Evolutionary conservation across 2,888 invertebrate genomes (phyloP), one percentile per base, ranked within the genome.

Genomic region (Emmelina monodactyla): DNA sequence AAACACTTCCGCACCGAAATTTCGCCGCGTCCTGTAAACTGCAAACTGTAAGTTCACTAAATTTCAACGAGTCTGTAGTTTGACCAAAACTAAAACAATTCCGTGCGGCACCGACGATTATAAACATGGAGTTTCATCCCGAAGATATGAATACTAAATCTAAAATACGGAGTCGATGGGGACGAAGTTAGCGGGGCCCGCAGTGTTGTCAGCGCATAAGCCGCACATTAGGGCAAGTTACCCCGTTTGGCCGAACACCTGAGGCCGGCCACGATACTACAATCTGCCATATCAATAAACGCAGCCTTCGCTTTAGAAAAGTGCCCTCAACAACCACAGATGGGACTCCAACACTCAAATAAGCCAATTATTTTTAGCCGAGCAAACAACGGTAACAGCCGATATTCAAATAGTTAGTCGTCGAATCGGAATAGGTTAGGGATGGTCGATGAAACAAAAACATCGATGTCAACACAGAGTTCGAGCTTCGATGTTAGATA

Each of bases 221-320:
- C 73, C 71, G 61, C 65, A 75, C 70, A 78, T 76, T 76, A 73
- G 69, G 51, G 58, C 68, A 78, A 73, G 71, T 78, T 76, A 69
- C 61, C 62, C 67, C 65, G 71, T 70, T 70, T 62, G 58, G 56
- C 59, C 59, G 50, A 9, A 57, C 75, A 75, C 76, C 75, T 75
- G 75, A 59, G 25, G 3, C n/a, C 11, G 6, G 25, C 25, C 25
- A n/a, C n/a, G n/a, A n/a, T n/a, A n/a, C 6, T 7, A 25, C 25
- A 25, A 25, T 25, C 11, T 25, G 9, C 5, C 19, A 11, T 7
- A 25, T 25, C 25, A 25, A 25, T 25, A 25, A 25, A 25, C 25
- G 25, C 6, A 11, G n/a, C n/a, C 25, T 3, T 25, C 11, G 25
- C n/a, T 25, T 25, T 25, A 11, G 25, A 25, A 19, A 25, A 25